These are phyloP conservation scores for Tenrec ecaudatus DNA, from an alignment of 2,113 vertebrate species.

Conservation along the genomic window DNA sequence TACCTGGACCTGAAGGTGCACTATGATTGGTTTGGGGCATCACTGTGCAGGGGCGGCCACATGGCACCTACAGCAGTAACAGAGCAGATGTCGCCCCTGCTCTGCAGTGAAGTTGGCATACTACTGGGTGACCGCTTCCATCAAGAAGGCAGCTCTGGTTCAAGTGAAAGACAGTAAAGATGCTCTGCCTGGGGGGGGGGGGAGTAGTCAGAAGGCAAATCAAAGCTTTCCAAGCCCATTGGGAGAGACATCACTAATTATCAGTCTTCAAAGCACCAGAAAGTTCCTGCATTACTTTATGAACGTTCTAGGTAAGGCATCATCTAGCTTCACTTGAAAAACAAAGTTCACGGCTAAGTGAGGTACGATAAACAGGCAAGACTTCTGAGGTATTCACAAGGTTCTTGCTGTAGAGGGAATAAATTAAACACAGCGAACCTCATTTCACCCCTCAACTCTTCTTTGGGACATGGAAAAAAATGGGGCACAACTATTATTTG, in stretches of 20 bases:
- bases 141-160: not conserved
- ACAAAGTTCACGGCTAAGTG: not conserved
- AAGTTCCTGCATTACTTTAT: not conserved
- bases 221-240: conserved; percentile 16
- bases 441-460: not conserved
- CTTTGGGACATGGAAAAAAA: not conserved
- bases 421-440: not conserved
- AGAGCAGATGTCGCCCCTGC: too few species aligned
- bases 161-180: conserved; percentile 34
- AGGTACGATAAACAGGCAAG: not conserved
- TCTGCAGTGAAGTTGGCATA: not conserved
- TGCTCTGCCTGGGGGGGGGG: not conserved
- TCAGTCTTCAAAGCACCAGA: conserved; percentile 9
- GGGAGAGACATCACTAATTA: not conserved
- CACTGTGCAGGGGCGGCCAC: not conserved
- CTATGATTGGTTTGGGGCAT: not conserved
- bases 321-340: not conserved
- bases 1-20: not conserved
- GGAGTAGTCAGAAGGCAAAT: conserved; percentile 14
- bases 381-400: not conserved
- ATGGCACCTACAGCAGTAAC: rapidly evolving
- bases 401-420: not conserved
- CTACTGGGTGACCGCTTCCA: not conserved
- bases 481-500: not conserved
- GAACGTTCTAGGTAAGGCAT: not conserved